A percentile compares a stretch with the other conserved stretches of the same genome.
phyloP scores from a whole-genome alignment of 2,113 vertebrate genomes.

The Microcebus murinus region DNA sequence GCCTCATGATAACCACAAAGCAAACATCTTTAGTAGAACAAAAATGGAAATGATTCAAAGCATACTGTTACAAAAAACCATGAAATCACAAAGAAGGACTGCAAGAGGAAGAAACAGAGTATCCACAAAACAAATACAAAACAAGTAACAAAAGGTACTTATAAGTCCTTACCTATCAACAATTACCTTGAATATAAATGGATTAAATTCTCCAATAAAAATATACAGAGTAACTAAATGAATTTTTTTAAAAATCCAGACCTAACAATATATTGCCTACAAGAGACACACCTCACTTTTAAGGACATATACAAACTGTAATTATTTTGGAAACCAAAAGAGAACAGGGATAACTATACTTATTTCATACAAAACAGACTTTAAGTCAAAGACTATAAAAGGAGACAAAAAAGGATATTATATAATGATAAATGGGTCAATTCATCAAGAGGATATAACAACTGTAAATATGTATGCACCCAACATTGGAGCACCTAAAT shows the following conservation, averaged over 20 bases:
- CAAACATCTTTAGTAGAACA: background rate
- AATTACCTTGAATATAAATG: background rate
- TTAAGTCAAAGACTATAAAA: background rate
- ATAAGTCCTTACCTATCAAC: background rate
- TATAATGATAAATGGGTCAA: background rate
- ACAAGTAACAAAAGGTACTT: background rate
- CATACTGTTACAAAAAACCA: background rate
- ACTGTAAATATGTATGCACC: background rate
- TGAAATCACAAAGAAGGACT: background rate
- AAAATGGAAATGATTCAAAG: background rate
- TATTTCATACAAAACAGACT: no score
- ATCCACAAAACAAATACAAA: background rate
- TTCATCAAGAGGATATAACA: background rate
- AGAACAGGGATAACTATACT: background rate
- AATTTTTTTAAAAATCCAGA: background rate
- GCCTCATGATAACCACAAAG: background rate
- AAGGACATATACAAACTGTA: background rate
- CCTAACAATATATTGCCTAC: background rate
- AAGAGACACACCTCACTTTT: background rate
- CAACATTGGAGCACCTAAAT: background rate
- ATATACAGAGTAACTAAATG: background rate
- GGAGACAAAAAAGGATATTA: background rate
- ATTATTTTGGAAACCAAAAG: background rate
- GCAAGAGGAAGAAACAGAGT: background rate
- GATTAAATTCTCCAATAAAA: background rate